phyloP scores from a whole-genome alignment of 1,140 invertebrate genomes.

The Megalonaias nervosa region DNA sequence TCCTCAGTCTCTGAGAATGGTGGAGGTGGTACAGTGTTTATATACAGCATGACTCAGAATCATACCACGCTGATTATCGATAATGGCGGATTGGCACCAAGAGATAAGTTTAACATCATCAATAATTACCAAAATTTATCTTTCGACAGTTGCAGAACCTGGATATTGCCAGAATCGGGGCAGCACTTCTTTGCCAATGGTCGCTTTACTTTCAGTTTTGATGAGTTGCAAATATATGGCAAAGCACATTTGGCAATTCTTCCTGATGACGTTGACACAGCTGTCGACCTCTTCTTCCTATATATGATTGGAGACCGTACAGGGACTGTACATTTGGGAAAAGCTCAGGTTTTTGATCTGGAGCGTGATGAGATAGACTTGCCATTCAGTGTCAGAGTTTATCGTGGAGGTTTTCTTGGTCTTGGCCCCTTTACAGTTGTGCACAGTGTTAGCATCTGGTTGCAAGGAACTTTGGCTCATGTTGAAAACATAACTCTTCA shows the following conservation, averaged over 20 bases:
- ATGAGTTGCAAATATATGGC: constrained; percentile 61
- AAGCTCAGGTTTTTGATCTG: constrained; percentile 55
- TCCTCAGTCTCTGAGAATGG: constrained; percentile 46
- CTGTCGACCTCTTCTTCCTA: constrained; percentile 52
- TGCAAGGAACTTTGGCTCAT: constrained; percentile 54
- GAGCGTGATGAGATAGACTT: constrained; percentile 57
- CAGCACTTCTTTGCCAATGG: constrained; percentile 49
- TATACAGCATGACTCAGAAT: constrained; percentile 56
- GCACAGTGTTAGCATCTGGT: constrained; percentile 56
- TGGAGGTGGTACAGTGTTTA: constrained; percentile 57
- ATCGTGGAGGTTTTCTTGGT: constrained; percentile 51
- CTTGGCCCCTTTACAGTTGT: constrained; percentile 53
- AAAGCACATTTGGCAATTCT: constrained; percentile 55
- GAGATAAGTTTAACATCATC: constrained; percentile 48
- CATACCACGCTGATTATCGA: constrained; percentile 59
- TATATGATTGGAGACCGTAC: constrained; percentile 61
- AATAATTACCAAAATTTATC: constrained; percentile 46
- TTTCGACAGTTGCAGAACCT: constrained; percentile 53
- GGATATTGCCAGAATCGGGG: constrained; percentile 59
- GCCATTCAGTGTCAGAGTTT: constrained; percentile 57
- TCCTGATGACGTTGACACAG: constrained; percentile 45
- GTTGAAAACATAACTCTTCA: constrained; percentile 57
- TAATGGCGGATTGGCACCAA: constrained; percentile 49
- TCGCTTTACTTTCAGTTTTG: constrained; percentile 49
- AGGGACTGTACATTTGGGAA: constrained; percentile 56